Evolutionary conservation across 2,888 invertebrate genomes (phyloP), one percentile per base, ranked within the genome.

Genomic region (Cataglyphis rosenhaueri): DNA sequence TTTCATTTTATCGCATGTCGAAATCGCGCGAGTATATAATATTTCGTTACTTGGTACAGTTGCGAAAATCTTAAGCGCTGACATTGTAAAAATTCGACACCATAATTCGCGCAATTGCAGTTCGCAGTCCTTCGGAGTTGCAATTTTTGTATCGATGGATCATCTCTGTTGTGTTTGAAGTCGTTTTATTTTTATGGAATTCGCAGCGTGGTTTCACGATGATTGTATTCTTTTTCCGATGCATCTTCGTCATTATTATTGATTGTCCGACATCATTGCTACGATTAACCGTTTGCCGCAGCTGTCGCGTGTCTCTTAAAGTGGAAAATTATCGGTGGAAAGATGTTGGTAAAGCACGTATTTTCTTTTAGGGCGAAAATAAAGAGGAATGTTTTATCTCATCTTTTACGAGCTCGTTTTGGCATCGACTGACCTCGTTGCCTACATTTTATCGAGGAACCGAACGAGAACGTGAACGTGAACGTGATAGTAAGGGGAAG

Each of bases 391-490:
- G 10, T 29, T 38, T 18, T n/a, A 21, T 65, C 83, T 61, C 15
- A 57, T 64, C n/a, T 59, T 79, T 71, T 44, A 25, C 68, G 61
- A 74, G 64, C 12, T n/a, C 55, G 59, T 84, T 89, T 84, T 64
- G 82, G 57, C 59, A 21, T 55, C 44, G 65, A 38, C 68, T 70
- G 89, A 79, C 79, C 89, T 75, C 78, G 29, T 88, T 88, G 84
- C 89, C 88, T 76, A 88, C 83, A 89, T 88, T 83, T 75, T 62
- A 65, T 32, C 25, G 38, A 57, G 48, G 44, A 32, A 48, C 52
- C 48, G 41, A 41, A 61, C 71, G 64, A 66, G 25, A 25, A 25
- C 1, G 25, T 25, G 25, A 25, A 25, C 25, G 25, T 25, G 86
- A 84, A 76, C 59, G 32, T n/a, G 38, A 65, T 9, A 70, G n/a